Conservation (phyloP, 2,113 vertebrate species). For the Malurus cyaneus region DNA sequence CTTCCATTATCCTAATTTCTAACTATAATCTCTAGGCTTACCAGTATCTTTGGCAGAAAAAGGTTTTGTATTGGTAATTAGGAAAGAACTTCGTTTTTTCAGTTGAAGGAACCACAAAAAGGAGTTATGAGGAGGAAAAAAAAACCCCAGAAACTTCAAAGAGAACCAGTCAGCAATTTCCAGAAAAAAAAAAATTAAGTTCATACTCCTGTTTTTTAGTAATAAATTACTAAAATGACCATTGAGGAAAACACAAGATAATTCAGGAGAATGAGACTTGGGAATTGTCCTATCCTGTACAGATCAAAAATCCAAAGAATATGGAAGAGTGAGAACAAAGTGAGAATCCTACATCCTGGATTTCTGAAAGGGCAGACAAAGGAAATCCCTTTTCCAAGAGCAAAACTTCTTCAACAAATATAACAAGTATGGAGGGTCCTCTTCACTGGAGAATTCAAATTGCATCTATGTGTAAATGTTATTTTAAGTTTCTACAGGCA, state of each 20-base stretch:
- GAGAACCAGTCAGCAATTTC: background rate
- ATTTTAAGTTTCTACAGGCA: background rate
- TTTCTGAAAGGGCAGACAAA: background rate
- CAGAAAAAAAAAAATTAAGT: background rate
- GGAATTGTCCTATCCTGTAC: background rate
- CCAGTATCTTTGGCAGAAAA: background rate
- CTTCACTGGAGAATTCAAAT: background rate
- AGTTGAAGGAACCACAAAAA: background rate
- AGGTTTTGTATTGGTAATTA: background rate
- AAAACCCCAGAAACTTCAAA: background rate
- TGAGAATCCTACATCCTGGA: background rate
- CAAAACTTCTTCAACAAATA: background rate
- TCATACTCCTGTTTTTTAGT: background rate
- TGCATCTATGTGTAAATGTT: rapidly evolving
- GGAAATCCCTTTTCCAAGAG: background rate
- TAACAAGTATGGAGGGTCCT: background rate
- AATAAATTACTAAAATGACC: background rate
- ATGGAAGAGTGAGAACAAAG: rapidly evolving
- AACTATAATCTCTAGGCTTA: background rate
- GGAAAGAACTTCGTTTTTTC: background rate
- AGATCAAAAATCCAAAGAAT: background rate
- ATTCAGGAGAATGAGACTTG: background rate
- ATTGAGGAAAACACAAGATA: background rate
- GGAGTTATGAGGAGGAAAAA: background rate
- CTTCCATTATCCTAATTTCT: background rate